Evolutionary conservation across 1,140 invertebrate genomes (phyloP), one percentile per base, ranked within the genome.

Genomic region (Apis florea): DNA sequence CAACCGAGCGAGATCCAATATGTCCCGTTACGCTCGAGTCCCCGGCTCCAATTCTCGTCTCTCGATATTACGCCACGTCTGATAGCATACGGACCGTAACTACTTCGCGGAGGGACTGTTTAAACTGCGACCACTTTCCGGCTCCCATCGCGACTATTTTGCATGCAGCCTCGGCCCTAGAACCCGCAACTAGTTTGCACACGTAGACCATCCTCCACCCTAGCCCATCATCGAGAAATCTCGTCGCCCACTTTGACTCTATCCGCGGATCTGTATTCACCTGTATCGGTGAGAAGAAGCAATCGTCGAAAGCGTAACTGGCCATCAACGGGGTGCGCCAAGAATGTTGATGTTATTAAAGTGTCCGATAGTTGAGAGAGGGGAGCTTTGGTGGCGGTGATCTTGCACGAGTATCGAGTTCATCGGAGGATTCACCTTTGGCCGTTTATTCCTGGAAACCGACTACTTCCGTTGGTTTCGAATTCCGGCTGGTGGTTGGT

Each of bases 111-210:
- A 67, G 53, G n/a, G 63, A 47, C 61, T 67, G 63, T 67, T 76
- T 47, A 51, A 76, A 31, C 51, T 40, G 26, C 58, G 31, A 76
- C 51, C 51, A 76, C 19, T 66, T 76, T 15, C 61, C 73, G 72
- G 47, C 49, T 75, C 47, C 59, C 49, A 53, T 64, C 51, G 51
- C 64, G 75, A 68, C 64, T 68, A 77, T 77, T 77, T 77, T 58
- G 75, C 53, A 77, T 77, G 51, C 64, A 77, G 17, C 21, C n/a
- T 13, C 17, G 59, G 2, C 21, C 24, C 51, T n/a, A n/a, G 31
- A 40, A 67, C 21, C 75, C 64, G 53, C 53, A 77, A 76, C 74
- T 56, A 67, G 75, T 79, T 73, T 74, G 56, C 59, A 24, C n/a
- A 47, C n/a, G 6, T 11, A 5, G 8, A 19, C 26, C 31, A 0